A percentile compares a stretch with the other conserved stretches of the same genome.
Conservation (phyloP, 2,797 vertebrate species). For the Neostethus bicornis region DNA sequence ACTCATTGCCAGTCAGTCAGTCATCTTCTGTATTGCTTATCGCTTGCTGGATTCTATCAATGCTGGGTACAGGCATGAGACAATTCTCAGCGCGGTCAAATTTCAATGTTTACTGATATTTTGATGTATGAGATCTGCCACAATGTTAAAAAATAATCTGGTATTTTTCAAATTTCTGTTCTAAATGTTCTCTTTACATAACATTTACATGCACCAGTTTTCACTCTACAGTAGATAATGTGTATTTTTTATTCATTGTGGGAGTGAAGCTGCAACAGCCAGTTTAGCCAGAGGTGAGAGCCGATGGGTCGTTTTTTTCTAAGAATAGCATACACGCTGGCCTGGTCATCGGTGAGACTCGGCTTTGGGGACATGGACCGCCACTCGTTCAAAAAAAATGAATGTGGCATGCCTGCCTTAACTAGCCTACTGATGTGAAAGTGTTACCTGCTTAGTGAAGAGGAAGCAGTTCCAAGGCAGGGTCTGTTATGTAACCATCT, state of each 20-base stretch:
- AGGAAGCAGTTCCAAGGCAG: slow-evolving; percentile 75
- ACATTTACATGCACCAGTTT: slow-evolving; percentile 45
- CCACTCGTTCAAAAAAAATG: slow-evolving; percentile 41
- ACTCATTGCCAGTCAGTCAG: too few relatives aligned
- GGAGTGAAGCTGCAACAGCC: slow-evolving; percentile 45
- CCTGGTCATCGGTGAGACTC: slow-evolving; percentile 36
- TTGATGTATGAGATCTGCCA: not conserved
- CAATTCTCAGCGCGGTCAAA: not conserved
- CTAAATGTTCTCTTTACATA: slow-evolving; percentile 48
- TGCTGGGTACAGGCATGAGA: too few relatives aligned
- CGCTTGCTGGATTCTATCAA: too few relatives aligned
- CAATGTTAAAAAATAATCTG: slow-evolving; percentile 1
- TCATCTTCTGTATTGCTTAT: too few relatives aligned
- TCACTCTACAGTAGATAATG: slow-evolving; percentile 44
- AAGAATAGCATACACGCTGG: slow-evolving; percentile 47
- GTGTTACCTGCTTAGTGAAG: slow-evolving; percentile 77
- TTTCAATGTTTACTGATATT: not conserved
- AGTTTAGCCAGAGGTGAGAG: slow-evolving; percentile 51
- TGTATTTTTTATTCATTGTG: slow-evolving; percentile 50
- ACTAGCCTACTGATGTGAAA: slow-evolving; percentile 65
- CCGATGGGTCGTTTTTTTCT: slow-evolving; percentile 37
- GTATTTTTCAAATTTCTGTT: slow-evolving; percentile 29
- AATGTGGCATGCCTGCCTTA: slow-evolving; percentile 58
- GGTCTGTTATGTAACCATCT: slow-evolving; percentile 79
- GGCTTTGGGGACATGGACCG: slow-evolving; percentile 38